phyloP scores from a whole-genome alignment of 2,113 vertebrate species.

The Nesogale talazaci region DNA sequence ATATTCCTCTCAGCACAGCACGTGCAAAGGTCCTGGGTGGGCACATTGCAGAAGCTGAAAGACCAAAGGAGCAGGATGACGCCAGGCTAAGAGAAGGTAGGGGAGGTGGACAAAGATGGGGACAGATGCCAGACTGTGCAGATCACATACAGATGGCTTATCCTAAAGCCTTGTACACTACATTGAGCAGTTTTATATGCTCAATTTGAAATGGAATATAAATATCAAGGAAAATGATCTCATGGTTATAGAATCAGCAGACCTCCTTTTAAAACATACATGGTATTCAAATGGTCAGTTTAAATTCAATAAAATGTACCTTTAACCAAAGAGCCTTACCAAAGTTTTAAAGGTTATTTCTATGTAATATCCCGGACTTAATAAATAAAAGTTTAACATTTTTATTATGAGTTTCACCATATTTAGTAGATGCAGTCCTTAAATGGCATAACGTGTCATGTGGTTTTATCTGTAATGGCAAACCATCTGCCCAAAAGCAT shows the following conservation, averaged over 20 bases:
- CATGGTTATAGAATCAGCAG: slow-evolving; percentile 31
- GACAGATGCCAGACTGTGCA: background rate
- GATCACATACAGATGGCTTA: background rate
- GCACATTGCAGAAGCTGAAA: background rate
- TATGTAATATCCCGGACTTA: background rate
- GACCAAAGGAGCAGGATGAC: background rate
- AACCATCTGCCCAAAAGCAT: background rate
- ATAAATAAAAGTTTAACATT: background rate
- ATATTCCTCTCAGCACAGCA: too few species aligned
- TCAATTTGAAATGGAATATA: slow-evolving; percentile 33
- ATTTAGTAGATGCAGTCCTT: background rate
- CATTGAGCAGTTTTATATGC: background rate
- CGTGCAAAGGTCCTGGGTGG: background rate
- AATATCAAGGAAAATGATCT: slow-evolving; percentile 36
- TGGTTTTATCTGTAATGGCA: background rate
- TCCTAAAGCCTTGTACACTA: background rate
- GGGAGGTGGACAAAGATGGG: background rate
- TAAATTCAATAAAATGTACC: background rate
- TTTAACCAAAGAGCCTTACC: slow-evolving; percentile 14
- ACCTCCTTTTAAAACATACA: background rate
- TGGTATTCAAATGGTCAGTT: background rate
- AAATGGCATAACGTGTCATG: background rate
- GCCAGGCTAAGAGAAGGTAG: background rate
- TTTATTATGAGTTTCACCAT: background rate
- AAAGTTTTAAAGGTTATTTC: slow-evolving; percentile 5